phyloP scores from a whole-genome alignment of 2,113 vertebrate species.

The Orthonyx spaldingii region DNA sequence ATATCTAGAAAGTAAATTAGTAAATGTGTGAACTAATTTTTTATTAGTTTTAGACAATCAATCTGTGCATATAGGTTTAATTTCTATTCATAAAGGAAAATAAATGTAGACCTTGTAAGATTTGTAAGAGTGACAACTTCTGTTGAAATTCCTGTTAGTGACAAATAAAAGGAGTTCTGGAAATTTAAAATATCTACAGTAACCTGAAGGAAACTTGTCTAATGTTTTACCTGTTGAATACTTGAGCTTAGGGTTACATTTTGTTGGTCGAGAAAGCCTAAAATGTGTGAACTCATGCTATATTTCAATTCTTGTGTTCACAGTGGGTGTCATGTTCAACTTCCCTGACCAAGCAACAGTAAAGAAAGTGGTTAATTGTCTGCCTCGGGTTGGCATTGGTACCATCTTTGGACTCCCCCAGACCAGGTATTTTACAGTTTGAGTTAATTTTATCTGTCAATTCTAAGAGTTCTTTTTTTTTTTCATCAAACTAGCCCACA shows the following conservation, averaged over 20 bases:
- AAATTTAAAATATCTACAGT: not conserved
- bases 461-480: not conserved
- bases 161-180: not conserved
- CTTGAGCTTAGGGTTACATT: not conserved
- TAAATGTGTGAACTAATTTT: not conserved
- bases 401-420: slow-evolving; percentile 93
- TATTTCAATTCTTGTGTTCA: slow-evolving; percentile 31
- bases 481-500: not conserved
- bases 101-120: not conserved
- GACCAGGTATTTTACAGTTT: slow-evolving; percentile 79
- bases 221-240: not conserved
- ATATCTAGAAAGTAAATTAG: not conserved
- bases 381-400: slow-evolving; percentile 95
- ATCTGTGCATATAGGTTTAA: not conserved
- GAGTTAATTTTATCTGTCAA: not conserved
- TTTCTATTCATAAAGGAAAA: not conserved
- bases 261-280: not conserved
- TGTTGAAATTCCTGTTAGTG: not conserved
- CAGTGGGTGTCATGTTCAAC: slow-evolving; percentile 97
- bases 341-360: slow-evolving; percentile 89
- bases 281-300: not conserved
- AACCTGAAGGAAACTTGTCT: not conserved
- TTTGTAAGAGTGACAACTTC: not conserved
- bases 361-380: slow-evolving; percentile 93
- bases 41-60: not conserved